A percentile compares a stretch with the other conserved stretches of the same genome.
Evolutionary conservation across 2,797 vertebrate species (phyloP).

Genomic region (Gymnothorax javanicus): DNA sequence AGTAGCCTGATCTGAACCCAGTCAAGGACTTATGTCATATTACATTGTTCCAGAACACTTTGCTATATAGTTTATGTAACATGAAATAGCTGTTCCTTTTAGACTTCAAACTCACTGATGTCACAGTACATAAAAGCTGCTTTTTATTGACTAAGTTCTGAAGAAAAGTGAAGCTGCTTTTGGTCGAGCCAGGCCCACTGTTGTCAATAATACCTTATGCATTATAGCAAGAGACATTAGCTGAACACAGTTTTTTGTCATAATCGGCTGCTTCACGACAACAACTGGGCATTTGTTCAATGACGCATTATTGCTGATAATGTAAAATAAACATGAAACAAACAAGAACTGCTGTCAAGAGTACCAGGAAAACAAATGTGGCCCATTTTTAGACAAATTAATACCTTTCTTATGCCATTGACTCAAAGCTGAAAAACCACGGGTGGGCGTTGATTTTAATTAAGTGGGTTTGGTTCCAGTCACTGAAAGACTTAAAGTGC

Average conservation of each 20-base stretch:
- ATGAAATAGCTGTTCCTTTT: background rate
- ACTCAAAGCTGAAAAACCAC: slow-evolving; percentile 36
- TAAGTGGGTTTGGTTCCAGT: slow-evolving; percentile 40
- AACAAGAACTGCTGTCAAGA: slow-evolving; percentile 23
- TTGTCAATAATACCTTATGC: background rate
- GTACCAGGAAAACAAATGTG: background rate
- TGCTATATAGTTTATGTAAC: background rate
- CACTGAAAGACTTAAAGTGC: slow-evolving; percentile 44
- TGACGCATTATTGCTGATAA: slow-evolving; percentile 1
- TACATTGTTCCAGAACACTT: background rate
- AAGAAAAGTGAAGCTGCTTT: background rate
- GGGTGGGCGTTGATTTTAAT: slow-evolving; percentile 35
- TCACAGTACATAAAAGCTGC: background rate
- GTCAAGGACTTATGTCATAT: background rate
- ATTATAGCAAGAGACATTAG: background rate
- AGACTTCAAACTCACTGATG: background rate
- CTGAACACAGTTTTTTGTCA: background rate
- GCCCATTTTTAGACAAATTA: slow-evolving; percentile 28
- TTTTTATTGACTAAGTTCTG: background rate
- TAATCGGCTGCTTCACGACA: background rate
- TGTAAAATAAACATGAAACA: slow-evolving; percentile 23
- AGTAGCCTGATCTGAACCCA: background rate
- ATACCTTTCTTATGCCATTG: slow-evolving; percentile 37
- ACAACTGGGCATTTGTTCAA: background rate
- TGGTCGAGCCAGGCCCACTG: background rate